Base-by-base conservation (phyloP, 2,113 vertebrate species). In the Oreochromis niloticus region DNA sequence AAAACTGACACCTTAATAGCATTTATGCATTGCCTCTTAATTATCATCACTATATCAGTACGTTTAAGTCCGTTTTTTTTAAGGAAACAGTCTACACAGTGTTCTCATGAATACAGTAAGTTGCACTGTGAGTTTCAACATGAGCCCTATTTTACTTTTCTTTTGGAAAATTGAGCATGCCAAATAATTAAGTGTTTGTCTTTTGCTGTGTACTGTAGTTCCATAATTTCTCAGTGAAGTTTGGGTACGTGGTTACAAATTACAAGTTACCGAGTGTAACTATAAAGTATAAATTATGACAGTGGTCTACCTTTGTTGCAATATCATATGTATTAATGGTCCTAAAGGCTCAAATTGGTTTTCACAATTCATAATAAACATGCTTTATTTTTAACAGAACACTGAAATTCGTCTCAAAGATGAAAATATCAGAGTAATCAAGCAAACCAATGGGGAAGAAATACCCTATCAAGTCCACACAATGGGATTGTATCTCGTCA, bases 401-500 rank as follows among this genome's bases (percentile, higher is more conserved):
- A 97, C 94, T 8, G 97, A 97, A 93, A 93, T 99, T 63, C 83
- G 95, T 71, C 97, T 99, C 83, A 96, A 91, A 19, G 96, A 97
- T 0, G 96, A 97, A 86, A 94, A 80, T 32, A 92, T 97, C 81
- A 95, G 95, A 92, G 96, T 97, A 83, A 87, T 96, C 4, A 91
- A 97, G 81, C 94, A 94, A 90, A 90, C 68, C 2, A 63, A 52
- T 2, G 95, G 93, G 56, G 90, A 57, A 86, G 94, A 97, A 68
- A 94, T 96, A 13, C 97, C 96, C 7, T 99, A 96, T 89, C 87
- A 97, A 81, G 91, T 98, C 56, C 97, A 96, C 86, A 93, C 96
- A 91, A 95, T 97, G 94, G 99, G 98, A 24, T 94, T 97, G 83
- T 99, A 98, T 94, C 66, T 97, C 32, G 97, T 98, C 27, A 94